These are phyloP conservation scores for Cacoxenus indagator DNA, from an alignment of 2,888 invertebrate genomes.

Conservation along the genomic window DNA sequence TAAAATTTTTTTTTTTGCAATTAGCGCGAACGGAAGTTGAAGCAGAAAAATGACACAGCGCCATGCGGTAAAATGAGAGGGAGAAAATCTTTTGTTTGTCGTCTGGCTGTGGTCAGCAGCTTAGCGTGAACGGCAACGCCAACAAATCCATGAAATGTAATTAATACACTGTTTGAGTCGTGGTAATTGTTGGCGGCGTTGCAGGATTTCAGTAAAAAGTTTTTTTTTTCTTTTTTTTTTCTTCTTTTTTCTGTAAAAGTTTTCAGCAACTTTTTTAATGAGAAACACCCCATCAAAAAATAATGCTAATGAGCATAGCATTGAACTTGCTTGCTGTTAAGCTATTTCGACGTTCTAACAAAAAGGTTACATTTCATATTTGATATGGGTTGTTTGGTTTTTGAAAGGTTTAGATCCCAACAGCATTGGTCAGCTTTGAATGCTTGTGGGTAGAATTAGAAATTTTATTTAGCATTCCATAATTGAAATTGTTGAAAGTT, in stretches of 20 bases:
- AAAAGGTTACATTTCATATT: background rate
- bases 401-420: background rate
- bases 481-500: too few relatives aligned
- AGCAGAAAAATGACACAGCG: conserved; percentile 1
- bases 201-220: background rate
- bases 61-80: conserved; percentile 44
- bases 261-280: conserved; percentile 12
- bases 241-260: background rate
- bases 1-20: conserved; percentile 16
- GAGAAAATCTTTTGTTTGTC: conserved; percentile 53
- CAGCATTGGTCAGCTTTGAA: background rate
- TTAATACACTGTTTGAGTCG: conserved; percentile 13
- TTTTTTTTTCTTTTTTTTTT: background rate
- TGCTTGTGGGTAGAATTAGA: too few relatives aligned
- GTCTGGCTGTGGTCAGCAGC: conserved; percentile 33
- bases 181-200: background rate
- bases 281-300: conserved; percentile 4
- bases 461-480: too few relatives aligned
- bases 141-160: conserved; percentile 13
- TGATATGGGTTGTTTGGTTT: background rate
- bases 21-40: conserved; percentile 8
- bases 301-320: conserved; percentile 11
- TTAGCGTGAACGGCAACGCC: conserved; percentile 4
- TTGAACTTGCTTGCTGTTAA: background rate
- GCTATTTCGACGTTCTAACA: background rate